phyloP scores from a whole-genome alignment of 2,797 vertebrate species.

The Ibycter americanus region DNA sequence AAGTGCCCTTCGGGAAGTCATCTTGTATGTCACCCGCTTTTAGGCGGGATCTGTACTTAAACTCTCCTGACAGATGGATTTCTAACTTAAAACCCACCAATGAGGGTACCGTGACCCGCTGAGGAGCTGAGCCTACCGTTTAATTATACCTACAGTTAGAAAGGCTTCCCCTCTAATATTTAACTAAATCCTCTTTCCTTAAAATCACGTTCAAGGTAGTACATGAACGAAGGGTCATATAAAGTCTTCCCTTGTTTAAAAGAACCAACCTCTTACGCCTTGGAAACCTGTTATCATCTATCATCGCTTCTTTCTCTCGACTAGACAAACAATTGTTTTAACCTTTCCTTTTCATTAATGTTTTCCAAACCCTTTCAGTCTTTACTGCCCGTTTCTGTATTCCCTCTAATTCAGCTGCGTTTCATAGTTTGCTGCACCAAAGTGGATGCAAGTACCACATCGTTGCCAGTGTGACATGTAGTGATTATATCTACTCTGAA shows the following conservation, averaged over 20 bases:
- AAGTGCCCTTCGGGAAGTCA: neutral
- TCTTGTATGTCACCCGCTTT: neutral
- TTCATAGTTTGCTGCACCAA: neutral
- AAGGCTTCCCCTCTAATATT: neutral
- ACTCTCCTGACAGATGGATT: neutral
- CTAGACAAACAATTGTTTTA: neutral
- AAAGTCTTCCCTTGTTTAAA: neutral
- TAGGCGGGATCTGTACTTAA: neutral
- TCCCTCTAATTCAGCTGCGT: neutral
- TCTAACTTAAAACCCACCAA: neutral
- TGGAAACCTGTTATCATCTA: neutral
- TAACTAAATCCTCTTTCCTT: neutral
- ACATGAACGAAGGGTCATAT: rapidly evolving
- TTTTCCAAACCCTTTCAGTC: neutral
- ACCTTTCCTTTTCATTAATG: neutral
- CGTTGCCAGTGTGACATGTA: neutral
- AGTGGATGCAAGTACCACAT: neutral
- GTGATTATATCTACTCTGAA: neutral
- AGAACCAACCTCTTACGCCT: neutral
- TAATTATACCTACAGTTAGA: neutral
- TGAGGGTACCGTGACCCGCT: neutral
- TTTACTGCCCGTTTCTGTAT: neutral
- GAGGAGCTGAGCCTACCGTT: neutral
- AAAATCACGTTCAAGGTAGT: rapidly evolving
- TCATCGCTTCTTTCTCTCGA: neutral